A percentile compares a stretch with the other conserved stretches of the same genome.
Conservation (phyloP, 1,140 invertebrate species). For the Zaprionus taronus region DNA sequence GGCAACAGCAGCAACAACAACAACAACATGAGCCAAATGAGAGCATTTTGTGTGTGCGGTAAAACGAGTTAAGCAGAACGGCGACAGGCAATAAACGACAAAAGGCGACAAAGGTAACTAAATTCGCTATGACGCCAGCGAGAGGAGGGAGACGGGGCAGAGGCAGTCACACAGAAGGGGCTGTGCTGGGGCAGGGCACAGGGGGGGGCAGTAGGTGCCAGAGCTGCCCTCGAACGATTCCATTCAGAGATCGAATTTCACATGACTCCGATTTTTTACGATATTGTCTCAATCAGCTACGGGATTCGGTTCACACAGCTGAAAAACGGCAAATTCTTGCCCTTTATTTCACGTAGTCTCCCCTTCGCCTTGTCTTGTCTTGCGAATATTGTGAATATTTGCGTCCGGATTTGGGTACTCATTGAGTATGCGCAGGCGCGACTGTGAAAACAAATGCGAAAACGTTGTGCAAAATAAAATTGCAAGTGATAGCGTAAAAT, state of each 20-base stretch:
- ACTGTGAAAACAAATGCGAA: conserved; percentile 44
- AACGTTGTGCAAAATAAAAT: conserved; percentile 47
- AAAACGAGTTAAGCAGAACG: conserved; percentile 80
- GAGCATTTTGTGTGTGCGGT: conserved; percentile 71
- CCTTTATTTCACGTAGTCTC: neutral
- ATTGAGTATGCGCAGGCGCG: conserved; percentile 52
- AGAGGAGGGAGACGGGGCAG: neutral
- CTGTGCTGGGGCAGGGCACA: too few species aligned
- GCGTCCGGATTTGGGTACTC: conserved; percentile 28
- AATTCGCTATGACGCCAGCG: conserved; percentile 64
- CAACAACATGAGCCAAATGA: conserved; percentile 63
- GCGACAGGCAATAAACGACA: conserved; percentile 62
- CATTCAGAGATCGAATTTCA: conserved; percentile 70
- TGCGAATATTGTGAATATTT: conserved; percentile 22
- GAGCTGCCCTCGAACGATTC: conserved; percentile 13
- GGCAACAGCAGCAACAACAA: conserved; percentile 31
- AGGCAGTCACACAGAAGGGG: neutral
- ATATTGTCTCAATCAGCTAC: conserved; percentile 75
- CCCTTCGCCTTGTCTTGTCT: neutral
- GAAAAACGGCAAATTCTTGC: conserved; percentile 18
- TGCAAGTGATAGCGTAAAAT: conserved; percentile 66
- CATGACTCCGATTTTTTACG: conserved; percentile 68
- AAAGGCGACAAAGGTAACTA: conserved; percentile 72
- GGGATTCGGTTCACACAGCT: conserved; percentile 17
- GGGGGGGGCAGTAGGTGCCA: conserved; percentile 19